Base-by-base conservation (phyloP, 2,888 invertebrate species). In the Psylliodes chrysocephalus region DNA sequence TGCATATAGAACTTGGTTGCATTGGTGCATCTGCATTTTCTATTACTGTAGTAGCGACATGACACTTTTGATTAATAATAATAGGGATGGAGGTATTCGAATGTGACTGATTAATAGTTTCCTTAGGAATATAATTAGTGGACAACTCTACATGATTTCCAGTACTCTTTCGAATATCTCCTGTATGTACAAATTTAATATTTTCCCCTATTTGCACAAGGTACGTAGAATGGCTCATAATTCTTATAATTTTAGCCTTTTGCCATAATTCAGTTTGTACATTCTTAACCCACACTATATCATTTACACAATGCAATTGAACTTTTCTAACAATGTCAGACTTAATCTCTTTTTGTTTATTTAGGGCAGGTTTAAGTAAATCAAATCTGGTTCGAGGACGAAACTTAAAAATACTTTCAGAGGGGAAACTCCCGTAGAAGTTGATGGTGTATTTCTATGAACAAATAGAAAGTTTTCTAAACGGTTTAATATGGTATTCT, bases 351-450 rank as follows among this genome's bases (percentile, higher is more conserved):
- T 5, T 25, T 15, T 14, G 15, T 15, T 18, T 47, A 28, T 57
- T 42, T 19, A 46, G 33, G 14, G 30, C 25, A 17, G 49, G 49
- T 55, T 66, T 66, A n/a, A 66, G 33, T 14, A 60, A 51, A 38
- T 60, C 63, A 30, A 66, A n/a, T n/a, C n/a, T n/a, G 60, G 60
- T 56, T 55, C 60, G 47, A 28, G 66, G 66, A 46, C 35, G 19
- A 8, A 38, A 51, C 30, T 64, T 60, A 18, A 66, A 55, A 14
- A 60, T 18, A 44, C 30, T n/a, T 33, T 59, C 28, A 19, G 63
- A 17, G 61, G 56, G 12, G 33, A 44, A 14, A 35, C 30, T 17
- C 15, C 22, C 1, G 55, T 55, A 6, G 15, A 14, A 14, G 42
- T 38, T 19, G n/a, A 46, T n/a, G 59, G 65, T 5, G 46, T 46